phyloP scores from a whole-genome alignment of 2,888 invertebrate species.

The Nomada ruficornis region DNA sequence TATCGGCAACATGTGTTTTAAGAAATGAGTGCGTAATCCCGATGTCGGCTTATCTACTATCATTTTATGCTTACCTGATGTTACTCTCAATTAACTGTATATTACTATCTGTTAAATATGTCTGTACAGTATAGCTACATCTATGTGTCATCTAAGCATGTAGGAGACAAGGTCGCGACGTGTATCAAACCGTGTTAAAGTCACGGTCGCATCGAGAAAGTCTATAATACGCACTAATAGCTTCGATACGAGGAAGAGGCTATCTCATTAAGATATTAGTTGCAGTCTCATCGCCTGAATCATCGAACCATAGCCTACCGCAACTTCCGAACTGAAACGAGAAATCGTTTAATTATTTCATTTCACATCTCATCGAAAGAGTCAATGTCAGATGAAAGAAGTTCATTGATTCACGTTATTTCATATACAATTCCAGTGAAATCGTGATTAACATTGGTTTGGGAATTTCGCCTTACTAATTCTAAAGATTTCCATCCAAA shows the following conservation, averaged over 20 bases:
- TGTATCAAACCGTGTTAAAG: conserved; percentile 16
- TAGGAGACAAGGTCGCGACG: conserved; percentile 32
- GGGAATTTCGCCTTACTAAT: neutral
- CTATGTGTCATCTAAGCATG: conserved; percentile 5
- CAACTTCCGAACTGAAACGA: conserved; percentile 29
- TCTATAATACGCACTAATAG: conserved; percentile 26
- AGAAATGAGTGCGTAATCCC: too few relatives aligned
- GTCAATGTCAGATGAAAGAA: conserved; percentile 24
- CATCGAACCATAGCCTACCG: conserved; percentile 51
- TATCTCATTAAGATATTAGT: conserved; percentile 24
- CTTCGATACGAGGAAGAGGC: conserved; percentile 29
- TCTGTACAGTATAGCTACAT: neutral
- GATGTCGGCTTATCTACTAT: neutral
- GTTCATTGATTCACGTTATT: conserved; percentile 17
- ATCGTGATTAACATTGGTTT: neutral
- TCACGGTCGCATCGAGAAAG: conserved; percentile 21
- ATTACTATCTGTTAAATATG: neutral
- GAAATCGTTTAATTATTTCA: conserved; percentile 38
- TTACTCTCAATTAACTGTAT: neutral
- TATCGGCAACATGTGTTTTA: too few relatives aligned
- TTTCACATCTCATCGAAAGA: conserved; percentile 20
- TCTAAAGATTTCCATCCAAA: neutral
- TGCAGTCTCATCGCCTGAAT: conserved; percentile 55
- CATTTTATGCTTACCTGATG: neutral
- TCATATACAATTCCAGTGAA: conserved; percentile 2